Percentiles rank a stretch among this genome's conserved stretches.
These are phyloP conservation scores for Exephanes ischioxanthus DNA, from an alignment of 2,888 invertebrate species.

Conservation along the genomic window DNA sequence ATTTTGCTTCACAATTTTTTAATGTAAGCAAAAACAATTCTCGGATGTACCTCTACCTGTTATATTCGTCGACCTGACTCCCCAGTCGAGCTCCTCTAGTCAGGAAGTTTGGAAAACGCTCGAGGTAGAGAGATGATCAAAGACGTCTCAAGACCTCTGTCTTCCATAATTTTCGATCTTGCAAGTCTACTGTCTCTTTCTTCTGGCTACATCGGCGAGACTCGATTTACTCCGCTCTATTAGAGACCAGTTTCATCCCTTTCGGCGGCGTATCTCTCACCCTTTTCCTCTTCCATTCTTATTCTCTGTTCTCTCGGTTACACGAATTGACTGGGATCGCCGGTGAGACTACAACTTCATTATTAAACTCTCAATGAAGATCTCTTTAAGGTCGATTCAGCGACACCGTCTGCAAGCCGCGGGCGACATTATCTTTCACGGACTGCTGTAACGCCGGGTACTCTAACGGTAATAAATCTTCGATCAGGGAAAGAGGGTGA, in stretches of 20 bases:
- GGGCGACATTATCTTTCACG: constrained; percentile 51
- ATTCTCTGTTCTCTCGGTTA: constrained; percentile 1
- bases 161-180: constrained; percentile 60
- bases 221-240: constrained; percentile 69
- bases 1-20: background rate
- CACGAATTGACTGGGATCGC: constrained; percentile 32
- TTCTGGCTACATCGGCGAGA: constrained; percentile 47
- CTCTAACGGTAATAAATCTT: constrained; percentile 41
- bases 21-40: background rate
- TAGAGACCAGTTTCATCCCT: constrained; percentile 62
- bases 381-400: constrained; percentile 61
- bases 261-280: constrained; percentile 38
- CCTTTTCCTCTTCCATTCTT: constrained; percentile 22
- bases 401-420: constrained; percentile 13
- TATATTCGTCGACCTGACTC: constrained; percentile 5
- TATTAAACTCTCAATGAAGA: constrained; percentile 51
- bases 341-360: constrained; percentile 62
- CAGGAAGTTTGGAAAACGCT: constrained; percentile 36
- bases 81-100: constrained; percentile 33
- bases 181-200: constrained; percentile 27
- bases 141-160: constrained; percentile 63
- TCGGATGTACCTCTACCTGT: background rate
- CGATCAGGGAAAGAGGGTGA: constrained; percentile 14
- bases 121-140: constrained; percentile 62
- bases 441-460: constrained; percentile 18